Base-by-base conservation (phyloP, 2,797 vertebrate species). In the Bovichtus variegatus region DNA sequence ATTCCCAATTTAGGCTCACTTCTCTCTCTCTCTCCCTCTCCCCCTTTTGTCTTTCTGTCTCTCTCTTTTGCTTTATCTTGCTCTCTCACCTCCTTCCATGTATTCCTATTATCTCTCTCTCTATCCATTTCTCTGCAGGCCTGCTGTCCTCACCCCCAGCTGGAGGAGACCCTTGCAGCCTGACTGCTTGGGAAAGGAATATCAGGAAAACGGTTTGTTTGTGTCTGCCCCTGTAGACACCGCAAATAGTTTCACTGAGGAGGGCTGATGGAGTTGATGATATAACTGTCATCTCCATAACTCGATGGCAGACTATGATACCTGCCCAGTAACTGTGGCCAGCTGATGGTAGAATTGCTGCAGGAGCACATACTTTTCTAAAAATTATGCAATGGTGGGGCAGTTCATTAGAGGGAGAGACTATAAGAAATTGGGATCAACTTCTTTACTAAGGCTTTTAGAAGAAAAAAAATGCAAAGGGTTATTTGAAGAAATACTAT, bases 1-100 rank as follows among this genome's bases (percentile, higher is more conserved):
- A 96, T 96, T 96, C 94, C 93, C 94, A 95, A 95, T 95, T 95
- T 95, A 94, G 87, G 88, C 82, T 92, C 86, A 80, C 82, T 82
- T 86, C 84, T 87, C 83, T 65, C 60, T 76, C 36, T 31, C 58
- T 27, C 59, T 71, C 53, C 77, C 70, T 71, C 23, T 7, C 6
- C 44, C 60, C 57, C 61, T 81, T 88, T 81, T 74, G 80, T 85
- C 81, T 91, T 63, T 78, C 76, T 70, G 4, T 79, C 62, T 80
- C 78, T 83, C 73, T 74, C 58, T 79, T 80, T 87, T 83, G 78
- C 80, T 85, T 87, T 68, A 74, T 83, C 79, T 71, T 76, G 58
- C 57, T 43, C 58, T 61, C 62, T 78, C 65, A 50, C 61, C 64
- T 83, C 62, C 46, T 63, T 87, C 81, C 66, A 77, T 79, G 54